Percentiles rank a stretch among this genome's conserved stretches.
Conservation (phyloP, 2,113 vertebrate species). For the Dendropsophus ebraccatus region DNA sequence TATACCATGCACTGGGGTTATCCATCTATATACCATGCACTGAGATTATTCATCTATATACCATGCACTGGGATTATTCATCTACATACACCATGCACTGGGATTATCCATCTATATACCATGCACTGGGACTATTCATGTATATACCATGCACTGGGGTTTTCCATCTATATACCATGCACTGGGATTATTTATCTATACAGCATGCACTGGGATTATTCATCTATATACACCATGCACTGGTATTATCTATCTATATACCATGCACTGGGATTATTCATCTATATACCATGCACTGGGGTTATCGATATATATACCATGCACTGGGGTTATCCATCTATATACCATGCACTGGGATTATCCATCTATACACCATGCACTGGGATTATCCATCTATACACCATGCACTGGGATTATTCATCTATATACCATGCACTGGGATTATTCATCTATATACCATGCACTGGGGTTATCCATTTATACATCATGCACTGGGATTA, state of each 20-base stretch:
- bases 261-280: neutral
- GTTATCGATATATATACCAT: no score
- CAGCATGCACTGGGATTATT: no score
- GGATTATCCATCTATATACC: conserved; percentile 20
- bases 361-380: conserved; percentile 1
- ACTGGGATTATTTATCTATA: conserved; percentile 10
- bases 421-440: neutral
- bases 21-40: no score
- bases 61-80: neutral
- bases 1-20: neutral
- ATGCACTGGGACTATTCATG: no score
- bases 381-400: conserved; percentile 15
- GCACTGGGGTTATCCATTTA: conserved; percentile 5
- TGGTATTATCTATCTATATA: conserved; percentile 8
- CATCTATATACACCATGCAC: neutral
- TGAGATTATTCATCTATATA: neutral
- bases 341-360: neutral
- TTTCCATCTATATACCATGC: conserved; percentile 7
- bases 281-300: neutral
- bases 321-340: no score
- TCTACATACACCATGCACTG: neutral
- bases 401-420: no score
- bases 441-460: neutral
- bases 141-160: neutral
- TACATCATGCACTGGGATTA: no score